These are phyloP conservation scores for Siniperca obscura DNA, from an alignment of 2,797 vertebrate genomes.

Conservation along the genomic window DNA sequence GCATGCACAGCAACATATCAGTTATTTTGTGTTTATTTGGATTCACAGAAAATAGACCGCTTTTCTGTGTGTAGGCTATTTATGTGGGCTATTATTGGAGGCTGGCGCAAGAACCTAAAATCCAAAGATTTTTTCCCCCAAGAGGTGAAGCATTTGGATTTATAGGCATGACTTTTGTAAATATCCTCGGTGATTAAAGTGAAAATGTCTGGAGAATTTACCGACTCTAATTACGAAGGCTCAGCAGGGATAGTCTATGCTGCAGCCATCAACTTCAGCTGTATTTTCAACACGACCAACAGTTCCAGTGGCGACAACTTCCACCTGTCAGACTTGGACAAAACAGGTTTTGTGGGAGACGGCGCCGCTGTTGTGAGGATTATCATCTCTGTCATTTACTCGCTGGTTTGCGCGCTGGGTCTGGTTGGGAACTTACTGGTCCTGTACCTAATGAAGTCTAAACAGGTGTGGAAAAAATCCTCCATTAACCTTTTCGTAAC, in stretches of 20 bases:
- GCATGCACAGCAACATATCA: slow-evolving; percentile 58
- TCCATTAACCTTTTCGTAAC: slow-evolving; percentile 96
- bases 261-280: slow-evolving; percentile 71
- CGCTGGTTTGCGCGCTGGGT: slow-evolving; percentile 93
- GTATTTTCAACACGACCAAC: slow-evolving; percentile 72
- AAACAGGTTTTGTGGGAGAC: slow-evolving; percentile 74
- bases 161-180: slow-evolving; percentile 29
- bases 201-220: slow-evolving; percentile 76
- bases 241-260: slow-evolving; percentile 53
- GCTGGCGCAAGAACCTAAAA: background rate
- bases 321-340: slow-evolving; percentile 39
- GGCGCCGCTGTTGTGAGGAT: slow-evolving; percentile 87
- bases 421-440: slow-evolving; percentile 94
- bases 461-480: slow-evolving; percentile 93
- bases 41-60: background rate
- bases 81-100: background rate
- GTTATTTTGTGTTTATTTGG: background rate
- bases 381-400: slow-evolving; percentile 91
- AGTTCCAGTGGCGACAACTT: slow-evolving; percentile 56
- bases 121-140: background rate
- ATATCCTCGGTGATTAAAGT: slow-evolving; percentile 45
- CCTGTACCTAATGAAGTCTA: slow-evolving; percentile 93
- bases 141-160: background rate
- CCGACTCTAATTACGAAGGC: slow-evolving; percentile 57
- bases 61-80: background rate